Conservation (phyloP, 2,888 invertebrate species). For the Drosophila buzzatii region DNA sequence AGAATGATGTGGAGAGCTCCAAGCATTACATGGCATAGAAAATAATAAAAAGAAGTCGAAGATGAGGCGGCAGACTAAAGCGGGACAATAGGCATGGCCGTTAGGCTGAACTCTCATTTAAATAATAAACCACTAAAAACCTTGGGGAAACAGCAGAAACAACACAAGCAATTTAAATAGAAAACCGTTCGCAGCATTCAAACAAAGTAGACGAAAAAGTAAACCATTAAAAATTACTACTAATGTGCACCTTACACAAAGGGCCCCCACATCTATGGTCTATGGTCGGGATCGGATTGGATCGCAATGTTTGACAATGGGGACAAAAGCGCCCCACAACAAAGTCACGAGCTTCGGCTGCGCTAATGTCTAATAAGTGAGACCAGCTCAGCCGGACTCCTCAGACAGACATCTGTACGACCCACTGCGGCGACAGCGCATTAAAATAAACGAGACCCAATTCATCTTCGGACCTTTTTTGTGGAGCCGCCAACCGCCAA, state of each 20-base stretch:
- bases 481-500: constrained; percentile 46
- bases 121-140: constrained; percentile 74
- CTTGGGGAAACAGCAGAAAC: constrained; percentile 48
- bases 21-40: constrained; percentile 22
- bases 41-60: constrained; percentile 3
- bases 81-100: constrained; percentile 38
- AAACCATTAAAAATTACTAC: constrained; percentile 84
- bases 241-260: constrained; percentile 83
- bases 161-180: constrained; percentile 61
- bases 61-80: constrained; percentile 25
- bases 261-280: constrained; percentile 23
- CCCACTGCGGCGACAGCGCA: constrained; percentile 83
- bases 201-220: constrained; percentile 78
- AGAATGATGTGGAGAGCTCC: constrained; percentile 47
- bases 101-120: constrained; percentile 56
- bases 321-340: constrained; percentile 65
- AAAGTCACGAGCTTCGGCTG: constrained; percentile 67
- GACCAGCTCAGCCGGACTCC: constrained; percentile 18
- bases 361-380: constrained; percentile 74
- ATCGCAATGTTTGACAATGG: constrained; percentile 48
- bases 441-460: constrained; percentile 83
- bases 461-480: constrained; percentile 81
- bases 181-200: constrained; percentile 61
- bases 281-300: constrained; percentile 41
- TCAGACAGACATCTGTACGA: constrained; percentile 68